phyloP scores from a whole-genome alignment of 2,888 invertebrate species.

The Parascotia fuliginaria region DNA sequence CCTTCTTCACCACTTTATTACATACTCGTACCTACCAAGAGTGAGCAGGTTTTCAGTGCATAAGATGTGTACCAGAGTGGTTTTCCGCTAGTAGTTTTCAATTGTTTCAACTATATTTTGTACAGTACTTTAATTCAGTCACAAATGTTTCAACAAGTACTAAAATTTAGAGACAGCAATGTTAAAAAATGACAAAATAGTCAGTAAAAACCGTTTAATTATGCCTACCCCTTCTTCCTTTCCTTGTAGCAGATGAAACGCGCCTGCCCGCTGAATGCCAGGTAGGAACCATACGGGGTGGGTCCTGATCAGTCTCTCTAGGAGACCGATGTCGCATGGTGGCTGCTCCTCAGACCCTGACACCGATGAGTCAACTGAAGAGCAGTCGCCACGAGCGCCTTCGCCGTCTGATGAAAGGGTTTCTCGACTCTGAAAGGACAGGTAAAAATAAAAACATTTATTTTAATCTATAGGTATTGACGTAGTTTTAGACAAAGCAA shows the following conservation, averaged over 20 bases:
- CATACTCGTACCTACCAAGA: too few species aligned
- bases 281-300: conserved; percentile 98
- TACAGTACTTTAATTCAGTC: too few species aligned
- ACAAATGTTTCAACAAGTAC: too few species aligned
- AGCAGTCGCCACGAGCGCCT: conserved; percentile 85
- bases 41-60: too few species aligned
- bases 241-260: conserved; percentile 96
- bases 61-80: too few species aligned
- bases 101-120: too few species aligned
- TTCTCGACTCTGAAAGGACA: conserved; percentile 86
- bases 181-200: too few species aligned
- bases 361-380: conserved; percentile 81
- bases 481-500: too few species aligned
- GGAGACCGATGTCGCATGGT: conserved; percentile 93
- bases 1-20: too few species aligned
- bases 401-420: conserved; percentile 89
- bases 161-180: too few species aligned
- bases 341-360: conserved; percentile 89
- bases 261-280: conserved; percentile 96
- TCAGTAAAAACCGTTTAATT: background rate
- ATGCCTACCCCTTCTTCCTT: conserved; percentile 94
- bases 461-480: too few species aligned
- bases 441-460: background rate
- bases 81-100: too few species aligned
- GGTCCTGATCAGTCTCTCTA: conserved; percentile 95